Base-by-base conservation (phyloP, 2,888 invertebrate species). In the Drosophila affinis region DNA sequence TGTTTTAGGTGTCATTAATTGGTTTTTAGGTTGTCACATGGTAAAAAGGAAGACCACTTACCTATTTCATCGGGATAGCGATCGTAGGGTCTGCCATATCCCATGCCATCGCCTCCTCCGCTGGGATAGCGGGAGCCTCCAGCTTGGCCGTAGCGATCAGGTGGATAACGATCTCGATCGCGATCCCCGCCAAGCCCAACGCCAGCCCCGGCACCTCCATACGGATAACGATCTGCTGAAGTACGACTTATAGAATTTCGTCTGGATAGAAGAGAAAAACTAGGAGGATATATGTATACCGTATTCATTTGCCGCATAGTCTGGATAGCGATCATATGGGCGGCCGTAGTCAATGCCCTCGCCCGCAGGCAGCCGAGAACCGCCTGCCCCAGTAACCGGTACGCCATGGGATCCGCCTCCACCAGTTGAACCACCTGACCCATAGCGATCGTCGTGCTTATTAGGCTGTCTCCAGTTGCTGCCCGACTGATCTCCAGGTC, bases 391-490 rank as follows among this genome's bases (percentile, higher is more conserved):
- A 63, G 87, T 81, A 6, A 92, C 92, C 51, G 75, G 81, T 9
- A 87, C 87, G 12, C 92, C 92, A 60, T 91, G 91, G 1, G 88
- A 85, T 58, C 88, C 91, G 70, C 79, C 89, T 57, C 88, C 92
- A 67, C 87, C 87, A n/a, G 69, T 91, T 49, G 82, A 92, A 62
- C 92, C 92, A 72, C 91, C 62, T 27, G 82, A 87, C 77, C 93
- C 92, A 79, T 93, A 94, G 65, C 93, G 93, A 77, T 93, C 92
- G 61, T 92, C 91, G 88, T 94, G 94, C 82, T 93, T 94, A 48
- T 91, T 89, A 77, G 91, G 91, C 79, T 90, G 91, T 72, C 91
- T 88, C 92, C 91, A 91, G 74, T 84, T 90, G 68, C 77, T 81
- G 70, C 89, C 86, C 6, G 78, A 73, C 45, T 88, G 90, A 68